These are phyloP conservation scores for Microtus ochrogaster DNA, from an alignment of 2,113 vertebrate genomes.

Conservation along the genomic window DNA sequence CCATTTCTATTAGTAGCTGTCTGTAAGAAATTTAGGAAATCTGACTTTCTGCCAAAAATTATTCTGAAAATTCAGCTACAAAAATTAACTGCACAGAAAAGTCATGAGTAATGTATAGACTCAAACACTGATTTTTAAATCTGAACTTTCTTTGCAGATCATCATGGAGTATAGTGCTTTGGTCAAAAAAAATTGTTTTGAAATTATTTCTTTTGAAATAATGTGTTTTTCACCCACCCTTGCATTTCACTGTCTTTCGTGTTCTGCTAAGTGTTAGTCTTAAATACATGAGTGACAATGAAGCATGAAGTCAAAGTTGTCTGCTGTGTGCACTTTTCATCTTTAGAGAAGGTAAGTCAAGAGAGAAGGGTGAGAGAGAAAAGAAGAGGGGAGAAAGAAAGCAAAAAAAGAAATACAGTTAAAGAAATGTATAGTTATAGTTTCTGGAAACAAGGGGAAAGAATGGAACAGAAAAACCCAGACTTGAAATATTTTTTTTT, in stretches of 20 bases:
- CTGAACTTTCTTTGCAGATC: neutral
- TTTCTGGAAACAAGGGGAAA: neutral
- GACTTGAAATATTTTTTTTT: neutral
- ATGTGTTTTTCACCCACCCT: neutral
- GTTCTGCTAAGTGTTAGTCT: neutral
- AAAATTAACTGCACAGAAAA: neutral
- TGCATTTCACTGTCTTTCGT: neutral
- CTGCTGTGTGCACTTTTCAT: neutral
- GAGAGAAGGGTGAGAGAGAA: neutral
- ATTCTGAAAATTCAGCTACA: constrained; percentile 20
- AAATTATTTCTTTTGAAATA: neutral
- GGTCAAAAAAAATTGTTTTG: neutral
- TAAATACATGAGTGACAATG: neutral
- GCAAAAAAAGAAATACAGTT: neutral
- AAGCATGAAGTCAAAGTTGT: neutral
- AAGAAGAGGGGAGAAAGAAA: neutral
- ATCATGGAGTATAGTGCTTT: neutral
- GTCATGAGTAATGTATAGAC: neutral
- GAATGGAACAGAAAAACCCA: neutral
- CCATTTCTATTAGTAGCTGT: neutral
- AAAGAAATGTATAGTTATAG: neutral
- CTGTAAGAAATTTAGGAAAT: neutral
- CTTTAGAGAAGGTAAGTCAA: neutral
- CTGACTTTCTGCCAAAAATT: neutral
- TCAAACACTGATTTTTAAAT: neutral